A percentile compares a stretch with the other conserved stretches of the same genome.
Conservation (phyloP, 37 sponge, comb jelly and placozoan genomes). For the Theonella swinhoei region DNA sequence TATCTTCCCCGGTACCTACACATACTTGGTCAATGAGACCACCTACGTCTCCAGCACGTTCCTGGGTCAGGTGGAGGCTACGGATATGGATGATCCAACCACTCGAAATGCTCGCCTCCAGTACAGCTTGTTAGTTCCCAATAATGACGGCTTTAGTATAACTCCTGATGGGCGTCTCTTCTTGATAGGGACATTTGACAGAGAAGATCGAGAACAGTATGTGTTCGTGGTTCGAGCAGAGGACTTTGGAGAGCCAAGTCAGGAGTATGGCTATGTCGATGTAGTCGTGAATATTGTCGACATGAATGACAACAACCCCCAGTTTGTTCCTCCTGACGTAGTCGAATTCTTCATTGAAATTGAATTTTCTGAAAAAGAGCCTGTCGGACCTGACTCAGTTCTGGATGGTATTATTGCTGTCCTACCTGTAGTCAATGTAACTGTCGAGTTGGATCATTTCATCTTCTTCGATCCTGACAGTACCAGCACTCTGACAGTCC, state of each 20-base stretch:
- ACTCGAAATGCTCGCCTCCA: conserved; percentile 12
- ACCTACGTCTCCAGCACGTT: background rate
- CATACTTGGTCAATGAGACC: conserved; percentile 41
- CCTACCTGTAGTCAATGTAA: conserved; percentile 2
- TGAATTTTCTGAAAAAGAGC: background rate
- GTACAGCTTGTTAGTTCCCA: conserved; percentile 4
- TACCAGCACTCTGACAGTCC: conserved; percentile 11
- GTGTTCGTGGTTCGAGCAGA: conserved; percentile 36
- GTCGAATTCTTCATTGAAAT: conserved; percentile 9
- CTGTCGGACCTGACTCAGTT: background rate
- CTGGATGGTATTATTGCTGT: conserved; percentile 5
- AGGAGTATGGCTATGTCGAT: background rate
- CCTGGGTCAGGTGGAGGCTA: conserved; percentile 31
- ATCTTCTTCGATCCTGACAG: conserved; percentile 31
- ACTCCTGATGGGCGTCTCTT: conserved; percentile 21
- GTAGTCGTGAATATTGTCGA: conserved; percentile 37
- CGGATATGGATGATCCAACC: conserved; percentile 38
- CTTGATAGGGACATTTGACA: conserved; percentile 26
- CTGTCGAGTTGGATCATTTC: background rate
- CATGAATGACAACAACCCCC: conserved; percentile 48
- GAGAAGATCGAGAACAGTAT: conserved; percentile 19
- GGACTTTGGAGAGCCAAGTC: conserved; percentile 56
- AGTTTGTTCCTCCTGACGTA: conserved; percentile 36
- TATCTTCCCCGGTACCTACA: conserved; percentile 42
- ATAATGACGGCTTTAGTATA: background rate